These are phyloP conservation scores for Montipora foliosa DNA, from an alignment of 64 coral and sea anemone genomes.

Conservation along the genomic window DNA sequence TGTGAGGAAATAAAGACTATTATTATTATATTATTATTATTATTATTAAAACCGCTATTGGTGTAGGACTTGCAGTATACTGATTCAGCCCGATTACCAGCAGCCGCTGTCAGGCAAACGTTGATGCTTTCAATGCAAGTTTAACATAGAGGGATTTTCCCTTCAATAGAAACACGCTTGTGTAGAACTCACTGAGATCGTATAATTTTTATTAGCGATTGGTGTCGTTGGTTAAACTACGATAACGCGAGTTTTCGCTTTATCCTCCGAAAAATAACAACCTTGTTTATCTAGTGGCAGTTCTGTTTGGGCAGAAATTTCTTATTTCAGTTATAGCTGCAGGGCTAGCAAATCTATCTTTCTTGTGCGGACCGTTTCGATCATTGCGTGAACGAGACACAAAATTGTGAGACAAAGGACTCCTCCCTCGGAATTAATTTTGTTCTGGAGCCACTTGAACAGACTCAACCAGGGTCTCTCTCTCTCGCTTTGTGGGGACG, in stretches of 20 bases:
- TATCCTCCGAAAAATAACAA: not conserved
- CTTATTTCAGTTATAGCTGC: not conserved
- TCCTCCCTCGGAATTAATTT: too few relatives aligned
- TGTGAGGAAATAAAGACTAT: too few relatives aligned
- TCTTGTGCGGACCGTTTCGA: not conserved
- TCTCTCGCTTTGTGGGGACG: not conserved
- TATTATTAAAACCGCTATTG: too few relatives aligned
- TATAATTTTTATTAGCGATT: not conserved
- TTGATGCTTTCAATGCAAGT: too few relatives aligned
- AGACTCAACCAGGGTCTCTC: not conserved
- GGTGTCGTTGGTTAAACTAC: not conserved
- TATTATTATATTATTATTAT: too few relatives aligned
- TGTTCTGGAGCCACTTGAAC: not conserved
- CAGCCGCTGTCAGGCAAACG: not conserved
- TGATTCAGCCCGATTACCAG: not conserved
- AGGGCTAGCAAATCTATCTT: not conserved
- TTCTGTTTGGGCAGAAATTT: not conserved
- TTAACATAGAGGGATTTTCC: not conserved
- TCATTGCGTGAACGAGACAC: too few relatives aligned
- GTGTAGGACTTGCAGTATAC: too few relatives aligned
- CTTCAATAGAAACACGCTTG: not conserved
- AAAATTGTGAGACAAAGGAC: too few relatives aligned
- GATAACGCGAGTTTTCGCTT: too few relatives aligned
- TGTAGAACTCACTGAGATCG: not conserved
- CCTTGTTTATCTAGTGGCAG: too few relatives aligned